phyloP scores from a whole-genome alignment of 2,797 vertebrate species.

The Xiphorhynchus erythropygius region DNA sequence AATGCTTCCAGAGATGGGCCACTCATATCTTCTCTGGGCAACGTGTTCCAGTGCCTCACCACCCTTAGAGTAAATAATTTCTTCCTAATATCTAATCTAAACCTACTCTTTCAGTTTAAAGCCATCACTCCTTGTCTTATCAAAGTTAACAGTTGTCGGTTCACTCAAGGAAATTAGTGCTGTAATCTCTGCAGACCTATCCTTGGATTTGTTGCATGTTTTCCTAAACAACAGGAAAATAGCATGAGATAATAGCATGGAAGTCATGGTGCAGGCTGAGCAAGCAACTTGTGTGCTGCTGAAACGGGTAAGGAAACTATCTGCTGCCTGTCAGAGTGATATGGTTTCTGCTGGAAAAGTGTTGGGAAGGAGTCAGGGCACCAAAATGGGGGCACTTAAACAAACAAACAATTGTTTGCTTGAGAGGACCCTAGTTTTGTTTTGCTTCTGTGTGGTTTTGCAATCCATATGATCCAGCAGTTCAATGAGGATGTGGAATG shows the following conservation, averaged over 20 bases:
- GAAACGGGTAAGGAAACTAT: not conserved
- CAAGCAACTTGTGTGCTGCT: not conserved
- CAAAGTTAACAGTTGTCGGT: not conserved
- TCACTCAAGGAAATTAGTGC: not conserved
- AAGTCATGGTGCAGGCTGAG: not conserved
- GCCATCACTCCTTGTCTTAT: not conserved
- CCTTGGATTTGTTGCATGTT: not conserved
- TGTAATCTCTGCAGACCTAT: not conserved
- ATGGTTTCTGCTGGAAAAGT: constrained; percentile 6
- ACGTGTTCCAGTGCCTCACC: not conserved
- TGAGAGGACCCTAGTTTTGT: not conserved
- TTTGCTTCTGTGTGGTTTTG: constrained; percentile 3
- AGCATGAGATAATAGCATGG: not conserved
- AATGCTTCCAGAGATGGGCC: not conserved
- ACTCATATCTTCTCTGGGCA: not conserved
- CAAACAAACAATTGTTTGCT: not conserved
- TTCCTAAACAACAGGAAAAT: constrained; percentile 1
- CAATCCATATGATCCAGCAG: not conserved
- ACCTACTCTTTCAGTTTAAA: not conserved
- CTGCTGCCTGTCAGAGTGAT: not conserved
- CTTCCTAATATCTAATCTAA: not conserved
- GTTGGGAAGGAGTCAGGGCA: not conserved
- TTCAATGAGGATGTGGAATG: not conserved
- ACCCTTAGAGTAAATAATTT: not conserved
- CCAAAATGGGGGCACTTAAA: not conserved